Evolutionary conservation across 2,888 invertebrate genomes (phyloP).

Genomic region (Melanargia galathea): DNA sequence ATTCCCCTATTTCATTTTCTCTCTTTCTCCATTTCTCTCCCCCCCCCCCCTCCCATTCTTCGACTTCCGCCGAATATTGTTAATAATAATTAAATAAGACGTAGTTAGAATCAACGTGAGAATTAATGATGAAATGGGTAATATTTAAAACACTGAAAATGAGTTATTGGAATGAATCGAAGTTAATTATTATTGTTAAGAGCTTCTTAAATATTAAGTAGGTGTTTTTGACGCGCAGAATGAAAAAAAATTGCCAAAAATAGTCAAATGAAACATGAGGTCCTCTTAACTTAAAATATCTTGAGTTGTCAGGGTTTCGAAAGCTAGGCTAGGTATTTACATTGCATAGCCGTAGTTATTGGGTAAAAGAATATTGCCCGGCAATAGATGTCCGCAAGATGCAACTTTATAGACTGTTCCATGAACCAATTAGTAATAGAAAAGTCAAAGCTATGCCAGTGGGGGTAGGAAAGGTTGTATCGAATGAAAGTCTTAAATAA

Average conservation of each 20-base stretch:
- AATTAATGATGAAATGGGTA: background rate
- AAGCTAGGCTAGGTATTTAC: background rate
- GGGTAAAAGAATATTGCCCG: background rate
- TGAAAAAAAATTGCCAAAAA: background rate
- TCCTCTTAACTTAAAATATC: background rate
- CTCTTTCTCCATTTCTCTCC: background rate
- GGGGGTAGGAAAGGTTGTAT: background rate
- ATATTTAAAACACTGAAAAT: background rate
- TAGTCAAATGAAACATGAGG: background rate
- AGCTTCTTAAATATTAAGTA: background rate
- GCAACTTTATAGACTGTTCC: background rate
- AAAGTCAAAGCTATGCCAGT: background rate
- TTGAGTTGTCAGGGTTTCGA: background rate
- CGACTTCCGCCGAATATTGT: no score
- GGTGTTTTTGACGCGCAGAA: background rate
- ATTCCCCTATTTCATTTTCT: background rate
- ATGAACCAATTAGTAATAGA: background rate
- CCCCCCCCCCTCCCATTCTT: background rate
- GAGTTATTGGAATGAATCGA: background rate
- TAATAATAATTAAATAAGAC: background rate
- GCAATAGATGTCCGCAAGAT: background rate
- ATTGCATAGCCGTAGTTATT: background rate
- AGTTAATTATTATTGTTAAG: background rate
- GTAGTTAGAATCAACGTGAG: background rate
- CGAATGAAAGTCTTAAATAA: background rate